phyloP scores from a whole-genome alignment of 2,113 vertebrate genomes.

The Corythoichthys haematopterus region DNA sequence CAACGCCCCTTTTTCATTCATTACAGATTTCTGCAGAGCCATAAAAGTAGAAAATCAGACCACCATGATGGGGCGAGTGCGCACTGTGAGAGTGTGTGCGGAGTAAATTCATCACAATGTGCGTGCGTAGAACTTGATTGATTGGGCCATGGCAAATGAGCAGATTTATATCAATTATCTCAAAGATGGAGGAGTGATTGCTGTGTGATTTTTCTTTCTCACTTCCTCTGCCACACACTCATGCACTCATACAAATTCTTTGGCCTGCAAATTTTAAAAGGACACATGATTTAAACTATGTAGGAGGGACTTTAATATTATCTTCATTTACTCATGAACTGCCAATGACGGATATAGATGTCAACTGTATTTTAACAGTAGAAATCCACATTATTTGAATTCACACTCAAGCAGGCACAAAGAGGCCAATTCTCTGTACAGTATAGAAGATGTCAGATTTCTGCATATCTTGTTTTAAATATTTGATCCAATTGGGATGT shows the following conservation, averaged over 20 bases:
- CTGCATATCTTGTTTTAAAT: no score
- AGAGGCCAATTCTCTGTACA: no score
- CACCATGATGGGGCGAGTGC: slow-evolving; percentile 37
- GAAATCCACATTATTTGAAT: no score
- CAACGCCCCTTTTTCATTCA: slow-evolving; percentile 50
- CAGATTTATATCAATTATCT: slow-evolving; percentile 67
- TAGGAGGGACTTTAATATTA: no score
- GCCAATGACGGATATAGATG: no score
- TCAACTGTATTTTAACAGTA: no score
- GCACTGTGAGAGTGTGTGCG: slow-evolving; percentile 8
- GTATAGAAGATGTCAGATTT: no score
- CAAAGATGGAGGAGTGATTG: slow-evolving; percentile 55
- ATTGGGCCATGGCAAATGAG: slow-evolving; percentile 59
- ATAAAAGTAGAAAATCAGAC: slow-evolving; percentile 50
- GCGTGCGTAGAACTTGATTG: slow-evolving; percentile 43
- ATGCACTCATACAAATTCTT: background rate
- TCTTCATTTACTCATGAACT: no score
- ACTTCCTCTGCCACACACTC: background rate
- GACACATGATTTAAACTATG: background rate
- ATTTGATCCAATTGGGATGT: no score
- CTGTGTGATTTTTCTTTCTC: slow-evolving; percentile 35
- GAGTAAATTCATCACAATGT: slow-evolving; percentile 3
- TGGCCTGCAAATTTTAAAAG: background rate
- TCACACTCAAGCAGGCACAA: no score
- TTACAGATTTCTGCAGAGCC: slow-evolving; percentile 51